A percentile compares a stretch with the other conserved stretches of the same genome.
Evolutionary conservation across 2,113 vertebrate species (phyloP).

Genomic region (Pelusios castaneus): DNA sequence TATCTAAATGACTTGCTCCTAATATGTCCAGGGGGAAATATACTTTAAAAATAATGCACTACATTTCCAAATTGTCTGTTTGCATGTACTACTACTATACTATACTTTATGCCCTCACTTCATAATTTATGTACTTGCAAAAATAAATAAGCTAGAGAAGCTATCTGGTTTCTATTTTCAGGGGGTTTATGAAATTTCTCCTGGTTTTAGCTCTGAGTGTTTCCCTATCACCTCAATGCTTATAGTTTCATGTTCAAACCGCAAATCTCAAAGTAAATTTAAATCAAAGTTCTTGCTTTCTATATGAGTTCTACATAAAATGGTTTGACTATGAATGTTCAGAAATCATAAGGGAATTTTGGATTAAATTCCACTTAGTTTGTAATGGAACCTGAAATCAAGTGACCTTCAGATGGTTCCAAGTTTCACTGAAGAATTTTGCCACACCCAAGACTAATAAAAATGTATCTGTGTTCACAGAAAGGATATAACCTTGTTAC

Average conservation of each 20-base stretch:
- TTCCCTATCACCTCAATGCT: neutral
- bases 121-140: conserved; percentile 44
- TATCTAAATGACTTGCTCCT: conserved; percentile 39
- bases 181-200: fast-evolving
- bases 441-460: neutral
- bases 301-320: neutral
- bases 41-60: neutral
- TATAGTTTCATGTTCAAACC: neutral
- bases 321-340: neutral
- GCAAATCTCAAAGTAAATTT: neutral
- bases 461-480: neutral
- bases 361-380: neutral
- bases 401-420: neutral
- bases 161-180: neutral
- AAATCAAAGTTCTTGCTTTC: neutral
- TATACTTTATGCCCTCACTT: neutral
- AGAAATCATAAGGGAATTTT: neutral
- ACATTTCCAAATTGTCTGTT: neutral
- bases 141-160: neutral
- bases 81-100: fast-evolving
- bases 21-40: neutral
- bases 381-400: neutral
- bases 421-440: neutral
- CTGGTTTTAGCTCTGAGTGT: fast-evolving
- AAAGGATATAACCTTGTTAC: neutral